Percentiles rank a stretch among this genome's conserved stretches.
Conservation (phyloP, 92 coral and sea anemone genomes). For the Anthopleura xanthogrammica region DNA sequence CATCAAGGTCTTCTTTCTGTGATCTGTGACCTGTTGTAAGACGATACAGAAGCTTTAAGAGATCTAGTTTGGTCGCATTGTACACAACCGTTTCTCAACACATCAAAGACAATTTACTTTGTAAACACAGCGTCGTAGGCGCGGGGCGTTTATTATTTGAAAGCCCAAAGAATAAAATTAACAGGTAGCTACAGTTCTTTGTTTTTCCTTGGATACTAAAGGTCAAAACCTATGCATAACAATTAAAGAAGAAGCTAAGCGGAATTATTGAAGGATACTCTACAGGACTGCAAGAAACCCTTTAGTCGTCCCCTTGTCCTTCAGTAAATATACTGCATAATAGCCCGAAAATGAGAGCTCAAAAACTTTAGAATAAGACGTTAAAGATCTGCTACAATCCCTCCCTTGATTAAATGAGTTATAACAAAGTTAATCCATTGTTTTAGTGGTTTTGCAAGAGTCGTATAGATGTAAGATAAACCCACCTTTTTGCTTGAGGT, state of each 20-base stretch:
- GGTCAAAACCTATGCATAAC: not conserved
- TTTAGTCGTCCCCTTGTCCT: not conserved
- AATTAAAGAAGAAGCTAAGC: not conserved
- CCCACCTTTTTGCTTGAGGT: constrained; percentile 91
- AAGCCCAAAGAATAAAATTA: not conserved
- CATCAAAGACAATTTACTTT: constrained; percentile 4
- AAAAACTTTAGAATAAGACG: not conserved
- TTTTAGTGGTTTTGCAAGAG: constrained; percentile 18
- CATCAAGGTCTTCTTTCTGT: constrained; percentile 90
- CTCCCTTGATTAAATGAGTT: constrained; percentile 11
- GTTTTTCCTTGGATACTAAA: constrained; percentile 8
- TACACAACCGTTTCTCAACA: not conserved
- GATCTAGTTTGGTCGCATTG: not conserved
- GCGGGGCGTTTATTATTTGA: not conserved
- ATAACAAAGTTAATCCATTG: not conserved
- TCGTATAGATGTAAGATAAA: constrained; percentile 22
- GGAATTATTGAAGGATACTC: not conserved
- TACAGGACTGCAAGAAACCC: not conserved
- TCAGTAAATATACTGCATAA: not conserved
- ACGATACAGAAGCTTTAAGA: not conserved
- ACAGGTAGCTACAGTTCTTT: not conserved
- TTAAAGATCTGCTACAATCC: not conserved
- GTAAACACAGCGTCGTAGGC: not conserved
- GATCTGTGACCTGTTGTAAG: constrained; percentile 78
- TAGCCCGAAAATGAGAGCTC: not conserved